Evolutionary conservation across 30 jellyfish, hydroid and myxozoan species (phyloP).

Genomic region (Cassiopea andromeda): DNA sequence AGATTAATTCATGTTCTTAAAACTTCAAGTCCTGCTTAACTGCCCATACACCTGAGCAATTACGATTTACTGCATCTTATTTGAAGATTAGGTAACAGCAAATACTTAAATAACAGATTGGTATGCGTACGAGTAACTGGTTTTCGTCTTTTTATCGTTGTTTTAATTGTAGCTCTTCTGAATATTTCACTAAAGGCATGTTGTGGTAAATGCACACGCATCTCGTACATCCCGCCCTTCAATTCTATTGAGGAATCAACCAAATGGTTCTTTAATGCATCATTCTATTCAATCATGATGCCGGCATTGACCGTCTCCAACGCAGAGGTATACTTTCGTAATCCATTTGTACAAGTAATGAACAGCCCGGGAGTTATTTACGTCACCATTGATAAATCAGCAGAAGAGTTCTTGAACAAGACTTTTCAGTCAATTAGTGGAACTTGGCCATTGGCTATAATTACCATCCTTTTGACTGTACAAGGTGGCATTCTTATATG

Average conservation of each 20-base stretch:
- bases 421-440: background rate
- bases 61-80: too few relatives aligned
- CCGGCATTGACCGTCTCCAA: constrained; percentile 18
- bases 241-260: background rate
- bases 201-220: constrained; percentile 25
- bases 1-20: too few relatives aligned
- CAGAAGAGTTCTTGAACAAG: constrained; percentile 14
- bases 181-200: background rate
- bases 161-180: constrained; percentile 15
- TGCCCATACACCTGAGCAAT: too few relatives aligned
- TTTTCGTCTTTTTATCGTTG: too few relatives aligned
- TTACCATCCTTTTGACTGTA: constrained; percentile 16
- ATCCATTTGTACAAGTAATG: constrained; percentile 12
- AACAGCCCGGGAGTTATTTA: constrained; percentile 33
- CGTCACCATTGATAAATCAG: constrained; percentile 11
- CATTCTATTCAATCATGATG: constrained; percentile 20
- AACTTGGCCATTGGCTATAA: constrained; percentile 49
- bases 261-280: background rate
- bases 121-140: too few relatives aligned
- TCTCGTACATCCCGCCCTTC: background rate
- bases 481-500: constrained; percentile 54
- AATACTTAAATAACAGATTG: too few relatives aligned
- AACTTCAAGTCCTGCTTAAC: too few relatives aligned
- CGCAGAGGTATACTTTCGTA: background rate
- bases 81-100: too few relatives aligned